phyloP scores from a whole-genome alignment of 2,888 invertebrate species.

The Ormyrus pomaceus region DNA sequence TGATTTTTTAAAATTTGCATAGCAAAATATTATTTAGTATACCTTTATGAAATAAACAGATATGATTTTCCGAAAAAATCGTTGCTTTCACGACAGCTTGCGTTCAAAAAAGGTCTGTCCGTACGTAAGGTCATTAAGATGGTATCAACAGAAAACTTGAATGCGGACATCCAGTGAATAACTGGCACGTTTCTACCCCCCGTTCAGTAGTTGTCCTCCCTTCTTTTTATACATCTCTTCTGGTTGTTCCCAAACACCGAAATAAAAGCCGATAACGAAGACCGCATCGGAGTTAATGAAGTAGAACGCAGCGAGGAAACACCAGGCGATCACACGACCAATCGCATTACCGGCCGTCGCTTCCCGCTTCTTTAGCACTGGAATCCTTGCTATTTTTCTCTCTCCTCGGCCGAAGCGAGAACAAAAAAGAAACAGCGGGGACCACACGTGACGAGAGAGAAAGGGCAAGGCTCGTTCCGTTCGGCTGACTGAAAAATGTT shows the following conservation, averaged over 20 bases:
- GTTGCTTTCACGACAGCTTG: no score
- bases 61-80: no score
- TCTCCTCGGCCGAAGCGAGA: neutral
- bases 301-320: neutral
- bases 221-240: neutral
- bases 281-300: conserved; percentile 33
- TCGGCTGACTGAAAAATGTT: conserved; percentile 72
- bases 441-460: conserved; percentile 11
- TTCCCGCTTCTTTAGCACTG: neutral
- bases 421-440: neutral
- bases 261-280: conserved; percentile 2
- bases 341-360: conserved; percentile 39
- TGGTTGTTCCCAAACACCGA: neutral
- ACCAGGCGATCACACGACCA: conserved; percentile 9
- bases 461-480: conserved; percentile 64
- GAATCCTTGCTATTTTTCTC: conserved; percentile 33
- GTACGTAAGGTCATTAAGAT: no score
- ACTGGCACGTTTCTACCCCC: no score
- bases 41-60: no score
- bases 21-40: no score
- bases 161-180: no score
- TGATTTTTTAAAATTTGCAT: no score
- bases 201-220: neutral
- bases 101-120: no score
- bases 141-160: no score